Conservation (phyloP, 2,888 invertebrate genomes). For the Cerastis leucographa region DNA sequence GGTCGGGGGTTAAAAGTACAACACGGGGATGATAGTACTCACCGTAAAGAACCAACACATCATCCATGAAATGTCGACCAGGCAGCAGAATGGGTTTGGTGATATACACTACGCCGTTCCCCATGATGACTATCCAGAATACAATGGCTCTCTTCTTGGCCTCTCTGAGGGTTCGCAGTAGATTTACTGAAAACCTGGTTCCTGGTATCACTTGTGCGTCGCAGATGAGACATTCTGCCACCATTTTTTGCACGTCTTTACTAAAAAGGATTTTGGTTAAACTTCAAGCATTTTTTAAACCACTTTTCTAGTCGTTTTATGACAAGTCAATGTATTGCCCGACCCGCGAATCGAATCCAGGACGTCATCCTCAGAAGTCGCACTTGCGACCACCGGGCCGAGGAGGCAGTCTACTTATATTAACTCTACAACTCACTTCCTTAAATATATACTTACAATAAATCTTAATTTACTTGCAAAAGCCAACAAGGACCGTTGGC, state of each 20-base stretch:
- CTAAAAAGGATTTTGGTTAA: conserved; percentile 51
- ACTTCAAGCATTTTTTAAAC: too few relatives aligned
- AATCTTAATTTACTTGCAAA: too few relatives aligned
- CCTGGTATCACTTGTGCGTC: conserved; percentile 53
- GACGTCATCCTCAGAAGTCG: too few relatives aligned
- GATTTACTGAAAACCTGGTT: conserved; percentile 57
- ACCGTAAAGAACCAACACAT: conserved; percentile 43
- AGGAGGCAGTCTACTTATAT: too few relatives aligned
- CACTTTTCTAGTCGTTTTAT: too few relatives aligned
- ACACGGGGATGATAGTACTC: background rate
- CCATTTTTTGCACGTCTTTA: conserved; percentile 51
- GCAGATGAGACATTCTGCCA: conserved; percentile 54
- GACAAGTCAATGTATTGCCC: too few relatives aligned
- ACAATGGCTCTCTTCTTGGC: conserved; percentile 49
- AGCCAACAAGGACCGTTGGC: too few relatives aligned
- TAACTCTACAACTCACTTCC: too few relatives aligned
- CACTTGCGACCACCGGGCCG: too few relatives aligned
- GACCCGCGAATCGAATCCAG: too few relatives aligned
- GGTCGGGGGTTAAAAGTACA: too few relatives aligned
- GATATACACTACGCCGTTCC: conserved; percentile 41
- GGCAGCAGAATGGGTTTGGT: conserved; percentile 32
- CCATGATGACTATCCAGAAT: conserved; percentile 43
- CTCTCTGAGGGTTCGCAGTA: conserved; percentile 39
- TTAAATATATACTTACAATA: too few relatives aligned
- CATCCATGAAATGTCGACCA: conserved; percentile 40